Evolutionary conservation across 2,797 vertebrate species (phyloP).

Genomic region (Rachycentron canadum): DNA sequence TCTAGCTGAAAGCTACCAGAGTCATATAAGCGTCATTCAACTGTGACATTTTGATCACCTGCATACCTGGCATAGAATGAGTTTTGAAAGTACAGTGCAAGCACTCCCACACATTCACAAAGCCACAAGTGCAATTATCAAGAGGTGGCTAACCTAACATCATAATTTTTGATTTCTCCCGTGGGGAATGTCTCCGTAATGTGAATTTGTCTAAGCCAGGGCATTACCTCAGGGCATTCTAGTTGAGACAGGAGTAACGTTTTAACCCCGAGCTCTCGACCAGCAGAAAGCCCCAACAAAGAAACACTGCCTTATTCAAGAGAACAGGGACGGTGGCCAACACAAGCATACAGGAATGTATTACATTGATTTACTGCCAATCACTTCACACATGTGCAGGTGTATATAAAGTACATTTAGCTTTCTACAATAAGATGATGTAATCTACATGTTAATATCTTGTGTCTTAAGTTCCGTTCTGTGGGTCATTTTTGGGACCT

Average conservation of each 20-base stretch:
- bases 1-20: slow-evolving; percentile 28
- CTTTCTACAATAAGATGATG: slow-evolving; percentile 79
- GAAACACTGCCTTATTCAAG: slow-evolving; percentile 82
- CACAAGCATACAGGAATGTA: slow-evolving; percentile 82
- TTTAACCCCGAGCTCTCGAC: slow-evolving; percentile 76
- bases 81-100: slow-evolving; percentile 32
- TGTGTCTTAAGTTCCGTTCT: slow-evolving; percentile 68
- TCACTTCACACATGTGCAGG: slow-evolving; percentile 83
- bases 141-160: slow-evolving; percentile 69
- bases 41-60: slow-evolving; percentile 61
- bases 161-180: slow-evolving; percentile 78
- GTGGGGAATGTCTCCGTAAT: slow-evolving; percentile 75
- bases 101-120: slow-evolving; percentile 48
- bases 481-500: slow-evolving; percentile 72
- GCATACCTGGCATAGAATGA: slow-evolving; percentile 36
- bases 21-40: slow-evolving; percentile 45
- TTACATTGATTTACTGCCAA: slow-evolving; percentile 82
- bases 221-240: slow-evolving; percentile 79
- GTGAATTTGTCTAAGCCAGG: slow-evolving; percentile 72
- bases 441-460: slow-evolving; percentile 72
- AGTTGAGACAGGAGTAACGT: slow-evolving; percentile 80
- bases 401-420: slow-evolving; percentile 76
- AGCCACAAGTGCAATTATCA: slow-evolving; percentile 67
- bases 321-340: slow-evolving; percentile 79
- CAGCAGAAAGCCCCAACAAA: slow-evolving; percentile 67